Conservation (phyloP, 2,888 invertebrate species). For the Serrognathus titanus region DNA sequence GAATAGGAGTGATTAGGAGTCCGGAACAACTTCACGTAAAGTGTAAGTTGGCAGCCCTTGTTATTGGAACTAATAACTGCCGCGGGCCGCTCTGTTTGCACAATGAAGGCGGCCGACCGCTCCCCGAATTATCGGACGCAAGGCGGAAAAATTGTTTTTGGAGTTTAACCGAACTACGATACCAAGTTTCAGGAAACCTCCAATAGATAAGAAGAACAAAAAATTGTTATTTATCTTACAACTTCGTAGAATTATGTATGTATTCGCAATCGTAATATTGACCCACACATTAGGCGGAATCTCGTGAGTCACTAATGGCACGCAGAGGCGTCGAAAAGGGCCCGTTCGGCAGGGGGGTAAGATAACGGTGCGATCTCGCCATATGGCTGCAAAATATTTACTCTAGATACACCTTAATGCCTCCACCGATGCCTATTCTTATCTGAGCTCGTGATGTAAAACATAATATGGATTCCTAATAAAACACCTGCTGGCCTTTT, state of each 20-base stretch:
- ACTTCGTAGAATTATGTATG: too few species aligned
- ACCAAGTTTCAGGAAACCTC: too few species aligned
- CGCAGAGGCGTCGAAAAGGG: not conserved
- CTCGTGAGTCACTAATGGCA: too few species aligned
- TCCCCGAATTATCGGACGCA: slow-evolving; percentile 33
- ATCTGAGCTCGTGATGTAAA: slow-evolving; percentile 29
- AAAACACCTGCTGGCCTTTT: slow-evolving; percentile 31
- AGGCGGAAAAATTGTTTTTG: slow-evolving; percentile 20
- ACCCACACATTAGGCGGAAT: too few species aligned
- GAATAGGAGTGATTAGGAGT: slow-evolving; percentile 44
- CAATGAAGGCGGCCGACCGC: slow-evolving; percentile 35
- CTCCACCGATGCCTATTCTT: slow-evolving; percentile 27
- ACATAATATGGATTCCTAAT: slow-evolving; percentile 31
- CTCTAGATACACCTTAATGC: slow-evolving; percentile 35
- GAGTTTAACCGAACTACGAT: not conserved
- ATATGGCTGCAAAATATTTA: slow-evolving; percentile 36
- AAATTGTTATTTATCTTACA: too few species aligned
- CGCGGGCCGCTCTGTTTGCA: slow-evolving; percentile 38
- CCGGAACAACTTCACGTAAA: slow-evolving; percentile 14
- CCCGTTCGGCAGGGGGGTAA: slow-evolving; percentile 12
- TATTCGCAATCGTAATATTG: too few species aligned
- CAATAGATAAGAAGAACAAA: too few species aligned
- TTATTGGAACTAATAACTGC: slow-evolving; percentile 47
- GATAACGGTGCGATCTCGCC: slow-evolving; percentile 34
- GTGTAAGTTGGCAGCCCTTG: slow-evolving; percentile 30